These are phyloP conservation scores for Engraulis encrasicolus DNA, from an alignment of 2,113 vertebrate genomes.

Conservation along the genomic window DNA sequence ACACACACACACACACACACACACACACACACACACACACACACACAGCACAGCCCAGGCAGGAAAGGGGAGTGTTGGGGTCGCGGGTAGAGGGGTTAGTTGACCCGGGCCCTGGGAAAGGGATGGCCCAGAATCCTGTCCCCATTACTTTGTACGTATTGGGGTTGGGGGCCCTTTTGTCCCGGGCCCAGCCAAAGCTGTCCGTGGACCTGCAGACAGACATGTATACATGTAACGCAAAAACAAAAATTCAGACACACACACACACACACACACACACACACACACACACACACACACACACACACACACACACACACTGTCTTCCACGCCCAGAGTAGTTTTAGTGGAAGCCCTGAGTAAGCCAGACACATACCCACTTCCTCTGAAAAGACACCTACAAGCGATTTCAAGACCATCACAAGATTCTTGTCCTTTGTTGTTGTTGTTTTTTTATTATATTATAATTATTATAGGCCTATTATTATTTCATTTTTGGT, in stretches of 20 bases:
- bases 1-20: neutral
- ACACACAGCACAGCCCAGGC: too few relatives aligned
- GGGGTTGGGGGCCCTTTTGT: too few relatives aligned
- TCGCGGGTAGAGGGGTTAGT: too few relatives aligned
- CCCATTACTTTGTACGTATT: too few relatives aligned
- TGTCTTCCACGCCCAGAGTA: neutral
- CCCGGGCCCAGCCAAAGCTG: too few relatives aligned
- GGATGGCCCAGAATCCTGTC: too few relatives aligned
- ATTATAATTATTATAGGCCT: too few relatives aligned
- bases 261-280: neutral
- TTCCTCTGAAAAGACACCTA: neutral
- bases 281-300: neutral
- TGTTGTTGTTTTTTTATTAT: conserved; percentile 18
- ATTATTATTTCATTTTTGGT: too few relatives aligned
- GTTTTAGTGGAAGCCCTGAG: neutral
- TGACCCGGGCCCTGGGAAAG: too few relatives aligned
- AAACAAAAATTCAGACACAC: neutral
- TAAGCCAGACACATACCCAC: neutral
- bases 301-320: conserved; percentile 3
- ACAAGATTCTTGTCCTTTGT: conserved; percentile 31
- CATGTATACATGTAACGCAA: too few relatives aligned
- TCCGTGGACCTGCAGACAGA: too few relatives aligned
- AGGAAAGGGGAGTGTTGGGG: too few relatives aligned
- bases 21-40: neutral
- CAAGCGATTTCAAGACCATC: neutral